Percentiles rank a stretch among this genome's conserved stretches.
Conservation (phyloP, 2,888 invertebrate species). For the Rhamphomyia laevipes region DNA sequence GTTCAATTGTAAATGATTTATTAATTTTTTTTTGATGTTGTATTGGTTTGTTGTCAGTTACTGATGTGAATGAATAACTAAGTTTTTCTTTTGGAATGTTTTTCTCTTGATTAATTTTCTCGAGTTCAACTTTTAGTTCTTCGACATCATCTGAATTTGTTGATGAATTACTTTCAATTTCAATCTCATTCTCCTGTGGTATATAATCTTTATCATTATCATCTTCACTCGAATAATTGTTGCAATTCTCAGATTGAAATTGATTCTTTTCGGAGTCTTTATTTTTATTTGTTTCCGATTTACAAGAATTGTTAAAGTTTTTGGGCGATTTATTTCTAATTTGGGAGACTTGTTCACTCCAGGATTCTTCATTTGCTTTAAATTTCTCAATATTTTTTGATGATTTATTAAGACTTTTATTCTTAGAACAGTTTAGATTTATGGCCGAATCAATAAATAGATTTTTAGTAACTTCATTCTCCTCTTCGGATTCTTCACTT, state of each 20-base stretch:
- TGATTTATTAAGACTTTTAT: not conserved
- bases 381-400: not conserved
- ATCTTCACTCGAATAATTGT: not conserved
- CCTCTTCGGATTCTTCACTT: not conserved
- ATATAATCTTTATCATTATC: not conserved
- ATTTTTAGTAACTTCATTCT: not conserved
- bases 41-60: too few relatives aligned
- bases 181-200: slow-evolving; percentile 8
- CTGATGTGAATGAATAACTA: not conserved
- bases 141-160: not conserved
- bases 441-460: not conserved
- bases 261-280: not conserved
- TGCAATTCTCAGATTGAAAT: not conserved
- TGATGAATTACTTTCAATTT: not conserved
- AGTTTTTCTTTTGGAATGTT: not conserved
- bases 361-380: too few relatives aligned
- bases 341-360: too few relatives aligned
- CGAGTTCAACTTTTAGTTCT: not conserved
- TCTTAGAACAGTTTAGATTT: not conserved
- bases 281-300: not conserved
- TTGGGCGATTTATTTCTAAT: not conserved
- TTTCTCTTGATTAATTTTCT: not conserved
- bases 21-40: too few relatives aligned
- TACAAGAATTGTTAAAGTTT: not conserved
- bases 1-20: not conserved